These are phyloP conservation scores for Lepidothrix coronata DNA, from an alignment of 2,113 vertebrate species.

Conservation along the genomic window DNA sequence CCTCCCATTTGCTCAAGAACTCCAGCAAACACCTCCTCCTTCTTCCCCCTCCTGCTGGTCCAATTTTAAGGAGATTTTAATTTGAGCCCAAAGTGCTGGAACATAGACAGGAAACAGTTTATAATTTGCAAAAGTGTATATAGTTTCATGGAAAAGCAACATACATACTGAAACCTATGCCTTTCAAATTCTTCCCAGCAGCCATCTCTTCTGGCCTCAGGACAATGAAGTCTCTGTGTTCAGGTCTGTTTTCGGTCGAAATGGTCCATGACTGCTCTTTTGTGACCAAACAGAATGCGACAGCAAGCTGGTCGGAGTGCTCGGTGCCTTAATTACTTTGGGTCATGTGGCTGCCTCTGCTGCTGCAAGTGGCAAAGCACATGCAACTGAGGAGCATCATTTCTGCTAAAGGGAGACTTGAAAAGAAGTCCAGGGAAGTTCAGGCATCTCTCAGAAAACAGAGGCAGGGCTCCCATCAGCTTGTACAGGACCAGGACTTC, in stretches of 20 bases:
- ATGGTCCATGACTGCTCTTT: conserved; percentile 68
- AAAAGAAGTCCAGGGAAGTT: background rate
- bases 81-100: conserved; percentile 53
- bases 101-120: conserved; percentile 69
- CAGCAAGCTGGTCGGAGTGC: background rate
- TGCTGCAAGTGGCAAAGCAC: conserved; percentile 34
- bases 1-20: conserved; percentile 47
- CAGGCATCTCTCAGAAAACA: background rate
- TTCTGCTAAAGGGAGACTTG: background rate
- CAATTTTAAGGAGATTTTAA: conserved; percentile 64
- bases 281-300: conserved; percentile 66
- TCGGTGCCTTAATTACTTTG: conserved; percentile 54
- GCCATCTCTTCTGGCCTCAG: conserved; percentile 64
- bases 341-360: conserved; percentile 43
- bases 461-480: background rate
- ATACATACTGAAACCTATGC: conserved; percentile 33
- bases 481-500: background rate
- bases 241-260: conserved; percentile 35
- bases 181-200: conserved; percentile 67
- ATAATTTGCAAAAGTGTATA: conserved; percentile 54
- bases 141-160: conserved; percentile 68
- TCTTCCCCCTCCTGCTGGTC: conserved; percentile 47
- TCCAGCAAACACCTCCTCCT: conserved; percentile 46
- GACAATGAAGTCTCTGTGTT: conserved; percentile 74
- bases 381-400: background rate